Conservation (phyloP, 1,140 invertebrate species). For the Amphibalanus amphitrite region DNA sequence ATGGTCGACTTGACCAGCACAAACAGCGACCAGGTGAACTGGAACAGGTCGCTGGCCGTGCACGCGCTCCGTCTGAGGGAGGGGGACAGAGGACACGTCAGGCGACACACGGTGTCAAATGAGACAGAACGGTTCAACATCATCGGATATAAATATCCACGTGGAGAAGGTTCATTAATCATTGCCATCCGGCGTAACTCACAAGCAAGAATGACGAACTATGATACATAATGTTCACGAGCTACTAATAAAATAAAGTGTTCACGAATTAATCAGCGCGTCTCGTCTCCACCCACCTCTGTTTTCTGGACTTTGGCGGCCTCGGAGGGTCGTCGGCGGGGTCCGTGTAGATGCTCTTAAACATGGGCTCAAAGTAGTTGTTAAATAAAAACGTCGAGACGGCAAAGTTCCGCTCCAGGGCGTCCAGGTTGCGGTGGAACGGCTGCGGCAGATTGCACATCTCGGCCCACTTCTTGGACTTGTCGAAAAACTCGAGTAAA, state of each 20-base stretch:
- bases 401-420: constrained; percentile 77
- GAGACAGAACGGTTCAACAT: no score
- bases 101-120: no score
- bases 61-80: constrained; percentile 28
- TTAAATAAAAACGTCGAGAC: constrained; percentile 48
- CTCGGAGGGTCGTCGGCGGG: constrained; percentile 38
- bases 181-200: no score
- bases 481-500: constrained; percentile 85
- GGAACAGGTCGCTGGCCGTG: constrained; percentile 62
- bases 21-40: constrained; percentile 86
- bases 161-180: no score
- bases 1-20: constrained; percentile 75
- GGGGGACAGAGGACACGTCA: background rate
- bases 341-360: constrained; percentile 57
- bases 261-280: no score
- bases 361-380: constrained; percentile 82
- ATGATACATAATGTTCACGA: no score
- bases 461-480: constrained; percentile 89
- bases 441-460: constrained; percentile 76
- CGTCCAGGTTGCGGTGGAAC: constrained; percentile 66
- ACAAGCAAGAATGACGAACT: no score
- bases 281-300: constrained; percentile 34
- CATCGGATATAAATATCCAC: no score
- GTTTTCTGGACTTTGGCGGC: constrained; percentile 46
- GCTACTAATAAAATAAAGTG: no score